Base-by-base conservation (phyloP, 1,140 invertebrate species). In the Penaeus vannamei region DNA sequence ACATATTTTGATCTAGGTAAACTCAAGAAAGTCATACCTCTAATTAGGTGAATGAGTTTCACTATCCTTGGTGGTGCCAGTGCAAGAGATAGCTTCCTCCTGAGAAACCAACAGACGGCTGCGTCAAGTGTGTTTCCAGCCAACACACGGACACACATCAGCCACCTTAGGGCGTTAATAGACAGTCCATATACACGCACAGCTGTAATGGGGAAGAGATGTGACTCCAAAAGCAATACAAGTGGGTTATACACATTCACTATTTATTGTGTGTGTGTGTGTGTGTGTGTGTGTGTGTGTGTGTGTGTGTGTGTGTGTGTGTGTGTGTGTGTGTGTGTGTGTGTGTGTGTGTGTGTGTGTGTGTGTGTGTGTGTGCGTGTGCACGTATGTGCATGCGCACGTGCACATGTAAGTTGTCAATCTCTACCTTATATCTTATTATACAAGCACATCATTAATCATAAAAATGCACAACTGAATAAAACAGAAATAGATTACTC, bases 101-200 rank as follows among this genome's bases (percentile, higher is more conserved):
- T 64, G 64, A 91, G 46, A 69, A 89, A 90, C 86, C 86, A 86
- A 23, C 79, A 20, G 23, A 91, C 79, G 23, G 86, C 91, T 0
- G 91, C 91, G 79, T 91, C 91, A 0, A 90, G n/a, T 42, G 91
- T 91, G 72, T 64, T 89, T 46, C 85, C 84, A 22, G 81, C 62
- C 83, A 91, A 72, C 26, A 85, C 53, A 36, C 86, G 53, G 7
- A 91, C 53, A 59, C 89, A 90, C 83, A 91, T 89, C 12, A 87
- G 61, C 86, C 89, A 90, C 7, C 86, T 82, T 46, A 91, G 61
- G 14, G 76, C 88, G 12, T 61, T 86, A 23, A 90, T 82, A 19
- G 89, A 90, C n/a, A 91, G 26, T 42, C 91, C 91, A 66, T 91
- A 91, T 72, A 91, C 88, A 20, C 89, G 89, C 69, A 91, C 89